A percentile compares a stretch with the other conserved stretches of the same genome.
phyloP scores from a whole-genome alignment of 2,113 vertebrate species.

The Pterophyllum scalare region DNA sequence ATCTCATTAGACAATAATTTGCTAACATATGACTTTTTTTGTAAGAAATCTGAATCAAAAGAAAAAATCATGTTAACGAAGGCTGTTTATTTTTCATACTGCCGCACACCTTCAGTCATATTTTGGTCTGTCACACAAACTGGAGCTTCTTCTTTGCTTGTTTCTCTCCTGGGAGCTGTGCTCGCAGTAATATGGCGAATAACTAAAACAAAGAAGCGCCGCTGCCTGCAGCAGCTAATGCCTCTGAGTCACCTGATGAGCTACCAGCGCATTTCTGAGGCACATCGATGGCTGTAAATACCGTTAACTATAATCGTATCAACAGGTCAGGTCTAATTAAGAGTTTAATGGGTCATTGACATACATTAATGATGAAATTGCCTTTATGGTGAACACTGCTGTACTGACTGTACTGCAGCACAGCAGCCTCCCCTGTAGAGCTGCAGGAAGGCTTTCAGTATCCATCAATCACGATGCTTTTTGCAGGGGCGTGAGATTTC shows the following conservation, averaged over 20 bases:
- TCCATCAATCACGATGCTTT: not conserved
- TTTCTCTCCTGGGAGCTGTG: too few species aligned
- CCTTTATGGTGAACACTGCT: not conserved
- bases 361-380: not conserved
- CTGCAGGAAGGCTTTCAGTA: not conserved
- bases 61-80: not conserved
- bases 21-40: too few species aligned
- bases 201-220: not conserved
- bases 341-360: not conserved
- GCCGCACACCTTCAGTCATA: not conserved
- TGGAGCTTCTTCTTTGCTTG: not conserved
- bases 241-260: not conserved
- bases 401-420: not conserved
- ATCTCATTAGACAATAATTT: too few species aligned
- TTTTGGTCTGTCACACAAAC: not conserved
- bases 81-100: not conserved
- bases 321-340: not conserved
- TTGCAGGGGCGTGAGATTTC: conserved; percentile 14
- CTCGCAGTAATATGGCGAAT: too few species aligned
- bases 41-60: not conserved
- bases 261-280: not conserved
- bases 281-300: not conserved
- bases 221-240: too few species aligned
- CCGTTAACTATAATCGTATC: not conserved
- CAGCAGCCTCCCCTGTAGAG: not conserved